Percentiles rank a stretch among this genome's conserved stretches.
These are phyloP conservation scores for Sisyra nigra DNA, from an alignment of 2,888 invertebrate genomes.

Conservation along the genomic window DNA sequence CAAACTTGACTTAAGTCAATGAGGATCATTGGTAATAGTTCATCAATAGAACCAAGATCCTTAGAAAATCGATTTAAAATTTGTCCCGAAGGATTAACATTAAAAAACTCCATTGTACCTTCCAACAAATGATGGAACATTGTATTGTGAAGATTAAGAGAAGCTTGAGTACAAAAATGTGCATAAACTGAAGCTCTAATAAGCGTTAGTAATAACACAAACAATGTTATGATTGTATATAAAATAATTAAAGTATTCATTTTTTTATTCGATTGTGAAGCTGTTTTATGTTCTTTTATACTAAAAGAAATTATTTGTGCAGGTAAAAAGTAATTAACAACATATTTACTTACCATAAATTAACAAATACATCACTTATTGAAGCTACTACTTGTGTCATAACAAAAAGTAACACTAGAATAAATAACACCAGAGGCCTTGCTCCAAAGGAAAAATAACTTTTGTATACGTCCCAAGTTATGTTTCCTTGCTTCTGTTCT, in stretches of 20 bases:
- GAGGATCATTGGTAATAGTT: constrained; percentile 30
- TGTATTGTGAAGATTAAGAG: constrained; percentile 45
- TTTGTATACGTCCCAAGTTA: too few species aligned
- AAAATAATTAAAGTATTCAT: neutral
- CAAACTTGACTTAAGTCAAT: constrained; percentile 21
- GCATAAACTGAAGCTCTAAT: constrained; percentile 34
- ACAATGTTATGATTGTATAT: too few species aligned
- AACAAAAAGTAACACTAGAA: too few species aligned
- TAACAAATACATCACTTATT: too few species aligned
- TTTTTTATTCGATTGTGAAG: neutral
- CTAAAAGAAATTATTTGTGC: too few species aligned
- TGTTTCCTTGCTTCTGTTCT: too few species aligned
- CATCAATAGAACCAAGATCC: constrained; percentile 43
- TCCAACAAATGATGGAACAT: constrained; percentile 50
- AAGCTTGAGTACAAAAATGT: constrained; percentile 43
- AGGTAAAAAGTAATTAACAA: too few species aligned
- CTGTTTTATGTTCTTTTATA: neutral
- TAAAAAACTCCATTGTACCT: constrained; percentile 59
- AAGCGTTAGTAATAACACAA: constrained; percentile 26
- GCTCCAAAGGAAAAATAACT: too few species aligned
- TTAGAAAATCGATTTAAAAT: constrained; percentile 57
- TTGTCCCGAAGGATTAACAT: constrained; percentile 54
- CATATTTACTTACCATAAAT: too few species aligned
- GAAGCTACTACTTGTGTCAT: too few species aligned
- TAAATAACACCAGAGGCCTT: too few species aligned